Conservation (phyloP, 2,797 vertebrate genomes). For the Lophotriccus pileatus region DNA sequence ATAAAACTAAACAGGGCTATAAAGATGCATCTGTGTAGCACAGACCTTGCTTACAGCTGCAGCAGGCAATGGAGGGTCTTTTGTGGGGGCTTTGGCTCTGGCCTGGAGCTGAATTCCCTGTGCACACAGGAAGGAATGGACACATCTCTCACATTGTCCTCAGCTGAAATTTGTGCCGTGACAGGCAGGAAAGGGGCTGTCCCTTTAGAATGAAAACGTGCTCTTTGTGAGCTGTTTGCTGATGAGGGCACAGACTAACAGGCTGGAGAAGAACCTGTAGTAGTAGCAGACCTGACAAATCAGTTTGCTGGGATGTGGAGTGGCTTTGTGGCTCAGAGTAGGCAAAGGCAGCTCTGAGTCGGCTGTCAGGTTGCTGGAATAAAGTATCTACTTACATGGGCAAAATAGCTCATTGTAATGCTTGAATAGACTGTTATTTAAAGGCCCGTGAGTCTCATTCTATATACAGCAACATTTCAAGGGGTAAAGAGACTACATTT, state of each 20-base stretch:
- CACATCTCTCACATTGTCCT: not conserved
- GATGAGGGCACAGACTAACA: not conserved
- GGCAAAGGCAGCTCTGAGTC: not conserved
- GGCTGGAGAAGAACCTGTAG: not conserved
- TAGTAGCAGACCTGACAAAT: not conserved
- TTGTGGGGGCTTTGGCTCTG: not conserved
- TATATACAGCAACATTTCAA: conserved; percentile 19
- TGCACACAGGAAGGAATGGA: not conserved
- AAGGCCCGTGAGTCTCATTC: not conserved
- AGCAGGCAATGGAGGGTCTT: not conserved
- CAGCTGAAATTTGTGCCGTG: not conserved
- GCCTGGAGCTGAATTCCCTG: not conserved
- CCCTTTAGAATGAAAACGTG: not conserved
- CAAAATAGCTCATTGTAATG: conserved; percentile 10
- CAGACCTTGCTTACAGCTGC: not conserved
- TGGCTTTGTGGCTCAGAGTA: not conserved
- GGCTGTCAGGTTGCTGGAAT: not conserved
- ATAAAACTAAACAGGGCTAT: not conserved
- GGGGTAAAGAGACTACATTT: conserved; percentile 22
- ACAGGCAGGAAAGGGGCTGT: not conserved
- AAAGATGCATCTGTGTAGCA: not conserved
- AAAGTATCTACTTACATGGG: not conserved
- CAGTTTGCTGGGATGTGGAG: not conserved
- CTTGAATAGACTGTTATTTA: conserved; percentile 26
- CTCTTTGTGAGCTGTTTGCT: not conserved